Evolutionary conservation across 2,888 invertebrate species (phyloP).

Genomic region (Limnephilus auricula): DNA sequence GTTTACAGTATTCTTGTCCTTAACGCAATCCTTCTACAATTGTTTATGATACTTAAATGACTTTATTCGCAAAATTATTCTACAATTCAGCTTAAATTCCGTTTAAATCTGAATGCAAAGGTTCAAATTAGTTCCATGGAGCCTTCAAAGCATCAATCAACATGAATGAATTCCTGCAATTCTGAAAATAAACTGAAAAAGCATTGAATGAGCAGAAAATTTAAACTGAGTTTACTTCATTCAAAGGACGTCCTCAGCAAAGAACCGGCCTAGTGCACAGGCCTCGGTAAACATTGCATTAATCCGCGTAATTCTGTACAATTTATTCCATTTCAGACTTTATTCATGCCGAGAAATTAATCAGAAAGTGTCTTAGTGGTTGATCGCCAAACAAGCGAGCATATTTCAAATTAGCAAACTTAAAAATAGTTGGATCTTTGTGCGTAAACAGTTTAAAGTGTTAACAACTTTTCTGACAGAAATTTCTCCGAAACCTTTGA

Average conservation of each 20-base stretch:
- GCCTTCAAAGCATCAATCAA: neutral
- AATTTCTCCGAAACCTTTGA: neutral
- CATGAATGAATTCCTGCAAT: neutral
- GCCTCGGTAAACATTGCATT: neutral
- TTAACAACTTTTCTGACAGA: neutral
- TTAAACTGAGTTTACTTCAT: neutral
- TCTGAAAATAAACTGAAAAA: neutral
- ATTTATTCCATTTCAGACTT: neutral
- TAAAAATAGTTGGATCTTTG: neutral
- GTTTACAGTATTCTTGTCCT: neutral
- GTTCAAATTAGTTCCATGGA: neutral
- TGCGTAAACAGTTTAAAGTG: neutral
- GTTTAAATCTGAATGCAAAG: neutral
- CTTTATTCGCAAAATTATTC: neutral
- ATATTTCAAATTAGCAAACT: neutral
- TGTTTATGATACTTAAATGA: neutral
- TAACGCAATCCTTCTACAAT: neutral
- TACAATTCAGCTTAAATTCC: neutral
- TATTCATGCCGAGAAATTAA: neutral
- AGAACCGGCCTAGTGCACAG: slow-evolving; percentile 2
- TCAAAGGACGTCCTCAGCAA: neutral
- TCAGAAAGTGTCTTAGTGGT: neutral
- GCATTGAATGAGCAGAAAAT: neutral
- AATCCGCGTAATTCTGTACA: neutral
- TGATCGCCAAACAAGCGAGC: neutral